phyloP scores from a whole-genome alignment of 2,888 invertebrate species.

The Nesidiocoris tenuis region DNA sequence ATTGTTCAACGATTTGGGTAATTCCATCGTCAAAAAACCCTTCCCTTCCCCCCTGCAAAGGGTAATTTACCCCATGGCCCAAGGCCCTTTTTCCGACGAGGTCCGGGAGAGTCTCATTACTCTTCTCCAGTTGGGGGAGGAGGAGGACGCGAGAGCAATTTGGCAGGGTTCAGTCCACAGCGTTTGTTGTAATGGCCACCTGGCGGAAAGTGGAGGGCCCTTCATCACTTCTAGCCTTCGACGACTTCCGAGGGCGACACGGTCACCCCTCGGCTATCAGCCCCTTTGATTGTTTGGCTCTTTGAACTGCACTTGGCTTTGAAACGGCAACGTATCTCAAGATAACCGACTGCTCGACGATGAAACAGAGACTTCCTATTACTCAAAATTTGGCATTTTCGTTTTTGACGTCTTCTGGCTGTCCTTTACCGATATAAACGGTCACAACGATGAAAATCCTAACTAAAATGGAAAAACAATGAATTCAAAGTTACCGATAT shows the following conservation, averaged over 20 bases:
- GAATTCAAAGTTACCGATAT: too few relatives aligned
- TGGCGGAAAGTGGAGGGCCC: conserved; percentile 40
- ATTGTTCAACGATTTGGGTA: conserved; percentile 45
- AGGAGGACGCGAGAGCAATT: conserved; percentile 35
- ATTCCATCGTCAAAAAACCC: conserved; percentile 41
- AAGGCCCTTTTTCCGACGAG: conserved; percentile 18
- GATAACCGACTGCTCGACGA: too few relatives aligned
- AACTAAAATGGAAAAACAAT: too few relatives aligned
- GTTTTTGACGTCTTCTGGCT: too few relatives aligned
- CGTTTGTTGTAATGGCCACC: conserved; percentile 44
- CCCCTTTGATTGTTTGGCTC: not conserved
- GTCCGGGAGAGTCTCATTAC: conserved; percentile 39
- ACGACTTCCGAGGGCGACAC: not conserved
- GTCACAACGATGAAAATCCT: too few relatives aligned
- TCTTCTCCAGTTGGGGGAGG: conserved; percentile 13
- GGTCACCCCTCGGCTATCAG: not conserved
- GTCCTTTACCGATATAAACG: too few relatives aligned
- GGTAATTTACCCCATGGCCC: conserved; percentile 40
- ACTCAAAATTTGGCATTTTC: too few relatives aligned
- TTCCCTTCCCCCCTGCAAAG: conserved; percentile 9
- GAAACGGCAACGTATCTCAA: too few relatives aligned
- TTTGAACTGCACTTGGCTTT: not conserved
- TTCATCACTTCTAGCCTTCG: too few relatives aligned
- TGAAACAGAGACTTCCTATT: too few relatives aligned
- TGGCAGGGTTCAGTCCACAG: conserved; percentile 17